phyloP scores from a whole-genome alignment of 2,888 invertebrate genomes.

The Julus scandinavius region DNA sequence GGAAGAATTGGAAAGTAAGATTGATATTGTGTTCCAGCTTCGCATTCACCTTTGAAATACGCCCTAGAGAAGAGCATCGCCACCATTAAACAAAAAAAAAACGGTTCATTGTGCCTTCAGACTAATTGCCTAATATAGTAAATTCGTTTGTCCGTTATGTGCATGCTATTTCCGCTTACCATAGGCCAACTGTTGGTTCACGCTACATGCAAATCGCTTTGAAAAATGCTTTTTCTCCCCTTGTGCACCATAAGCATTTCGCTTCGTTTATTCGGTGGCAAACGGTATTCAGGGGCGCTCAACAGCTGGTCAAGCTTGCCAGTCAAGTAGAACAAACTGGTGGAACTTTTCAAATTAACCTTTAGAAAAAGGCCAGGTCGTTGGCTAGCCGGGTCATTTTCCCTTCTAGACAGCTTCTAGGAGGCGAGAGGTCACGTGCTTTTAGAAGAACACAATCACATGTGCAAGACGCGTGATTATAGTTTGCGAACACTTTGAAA shows the following conservation, averaged over 20 bases:
- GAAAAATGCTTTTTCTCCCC: not conserved
- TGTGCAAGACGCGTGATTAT: not conserved
- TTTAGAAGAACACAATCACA: not conserved
- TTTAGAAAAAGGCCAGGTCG: conserved; percentile 37
- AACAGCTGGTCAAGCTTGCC: conserved; percentile 35
- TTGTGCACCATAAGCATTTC: conserved; percentile 7
- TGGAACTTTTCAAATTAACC: conserved; percentile 35
- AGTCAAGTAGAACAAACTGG: conserved; percentile 39
- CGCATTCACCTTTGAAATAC: not conserved
- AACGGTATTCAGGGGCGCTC: not conserved
- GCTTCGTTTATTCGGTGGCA: not conserved
- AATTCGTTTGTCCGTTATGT: conserved; percentile 47
- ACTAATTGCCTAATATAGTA: conserved; percentile 36
- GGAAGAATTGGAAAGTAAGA: too few species aligned
- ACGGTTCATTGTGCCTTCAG: conserved; percentile 20
- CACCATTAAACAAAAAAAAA: not conserved
- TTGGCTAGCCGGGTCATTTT: conserved; percentile 42
- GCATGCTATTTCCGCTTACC: conserved; percentile 50
- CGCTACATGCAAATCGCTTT: conserved; percentile 28
- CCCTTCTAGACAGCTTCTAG: not conserved
- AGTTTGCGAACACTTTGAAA: not conserved
- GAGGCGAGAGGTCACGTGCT: not conserved
- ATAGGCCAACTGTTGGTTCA: conserved; percentile 44
- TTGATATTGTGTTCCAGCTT: not conserved
- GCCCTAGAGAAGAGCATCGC: not conserved